These are phyloP conservation scores for Lasioglossum villosulum DNA, from an alignment of 2,888 invertebrate genomes.

Conservation along the genomic window DNA sequence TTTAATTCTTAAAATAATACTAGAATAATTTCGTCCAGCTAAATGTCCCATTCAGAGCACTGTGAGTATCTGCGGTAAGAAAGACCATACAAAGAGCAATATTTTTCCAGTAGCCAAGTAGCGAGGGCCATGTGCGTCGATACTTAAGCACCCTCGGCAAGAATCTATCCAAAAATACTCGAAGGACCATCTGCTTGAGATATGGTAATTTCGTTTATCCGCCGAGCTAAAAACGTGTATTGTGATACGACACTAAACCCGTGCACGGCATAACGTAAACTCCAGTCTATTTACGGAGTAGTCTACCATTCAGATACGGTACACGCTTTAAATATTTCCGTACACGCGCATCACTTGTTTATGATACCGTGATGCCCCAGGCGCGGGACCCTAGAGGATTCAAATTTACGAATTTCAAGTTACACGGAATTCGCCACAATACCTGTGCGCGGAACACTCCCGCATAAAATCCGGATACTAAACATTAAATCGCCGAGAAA, in stretches of 20 bases:
- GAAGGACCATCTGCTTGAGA: slow-evolving; percentile 65
- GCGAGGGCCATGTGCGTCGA: slow-evolving; percentile 71
- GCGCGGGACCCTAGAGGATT: background rate
- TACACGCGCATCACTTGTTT: slow-evolving; percentile 3
- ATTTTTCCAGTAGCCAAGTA: slow-evolving; percentile 45
- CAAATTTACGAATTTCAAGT: background rate
- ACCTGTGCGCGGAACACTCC: background rate
- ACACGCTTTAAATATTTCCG: slow-evolving; percentile 25
- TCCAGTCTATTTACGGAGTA: slow-evolving; percentile 40
- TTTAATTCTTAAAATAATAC: no score
- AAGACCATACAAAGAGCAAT: slow-evolving; percentile 14
- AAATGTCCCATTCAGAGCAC: no score
- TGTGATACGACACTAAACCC: slow-evolving; percentile 32
- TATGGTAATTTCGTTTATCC: slow-evolving; percentile 72
- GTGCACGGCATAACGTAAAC: slow-evolving; percentile 27
- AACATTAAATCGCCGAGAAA: background rate
- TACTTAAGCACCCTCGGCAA: slow-evolving; percentile 64
- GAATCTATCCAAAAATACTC: slow-evolving; percentile 69
- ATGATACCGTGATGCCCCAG: background rate
- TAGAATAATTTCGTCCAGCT: no score
- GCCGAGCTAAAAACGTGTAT: slow-evolving; percentile 43
- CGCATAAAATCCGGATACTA: background rate
- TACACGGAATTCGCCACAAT: background rate
- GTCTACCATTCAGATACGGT: background rate
- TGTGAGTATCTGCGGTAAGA: slow-evolving; percentile 32